Percentiles rank a stretch among this genome's conserved stretches.
Conservation (phyloP, 2,113 vertebrate species). For the Raja brachyura region DNA sequence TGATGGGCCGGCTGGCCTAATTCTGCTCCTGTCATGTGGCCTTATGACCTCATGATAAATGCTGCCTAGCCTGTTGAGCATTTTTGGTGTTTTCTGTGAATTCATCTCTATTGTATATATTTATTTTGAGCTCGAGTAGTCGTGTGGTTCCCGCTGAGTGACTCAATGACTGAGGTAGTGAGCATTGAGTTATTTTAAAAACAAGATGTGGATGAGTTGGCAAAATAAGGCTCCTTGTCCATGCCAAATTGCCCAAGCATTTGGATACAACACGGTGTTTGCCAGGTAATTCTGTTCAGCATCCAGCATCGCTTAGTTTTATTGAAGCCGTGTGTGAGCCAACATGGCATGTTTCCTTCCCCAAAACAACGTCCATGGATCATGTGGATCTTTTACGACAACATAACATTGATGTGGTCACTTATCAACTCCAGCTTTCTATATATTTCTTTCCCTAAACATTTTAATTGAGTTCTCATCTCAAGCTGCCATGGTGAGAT, state of each 20-base stretch:
- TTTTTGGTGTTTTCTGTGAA: not conserved
- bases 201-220: not conserved
- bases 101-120: not conserved
- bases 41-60: too few relatives aligned
- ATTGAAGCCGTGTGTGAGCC: too few relatives aligned
- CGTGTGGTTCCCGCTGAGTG: not conserved
- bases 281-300: not conserved
- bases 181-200: not conserved
- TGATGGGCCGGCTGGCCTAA: too few relatives aligned
- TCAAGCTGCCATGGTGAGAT: too few relatives aligned
- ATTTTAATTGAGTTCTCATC: not conserved
- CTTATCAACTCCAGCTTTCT: not conserved
- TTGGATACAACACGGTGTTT: not conserved
- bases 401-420: not conserved
- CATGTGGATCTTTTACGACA: not conserved
- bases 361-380: not conserved
- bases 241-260: not conserved
- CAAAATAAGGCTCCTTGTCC: not conserved
- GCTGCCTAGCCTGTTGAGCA: too few relatives aligned
- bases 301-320: too few relatives aligned
- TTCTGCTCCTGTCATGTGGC: too few relatives aligned
- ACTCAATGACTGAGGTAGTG: not conserved
- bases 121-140: not conserved
- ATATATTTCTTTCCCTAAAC: too few relatives aligned
- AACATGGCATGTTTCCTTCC: not conserved